Evolutionary conservation across 2,888 invertebrate genomes (phyloP), one percentile per base, ranked within the genome.

Genomic region (Thecocarcelia acutangulata): DNA sequence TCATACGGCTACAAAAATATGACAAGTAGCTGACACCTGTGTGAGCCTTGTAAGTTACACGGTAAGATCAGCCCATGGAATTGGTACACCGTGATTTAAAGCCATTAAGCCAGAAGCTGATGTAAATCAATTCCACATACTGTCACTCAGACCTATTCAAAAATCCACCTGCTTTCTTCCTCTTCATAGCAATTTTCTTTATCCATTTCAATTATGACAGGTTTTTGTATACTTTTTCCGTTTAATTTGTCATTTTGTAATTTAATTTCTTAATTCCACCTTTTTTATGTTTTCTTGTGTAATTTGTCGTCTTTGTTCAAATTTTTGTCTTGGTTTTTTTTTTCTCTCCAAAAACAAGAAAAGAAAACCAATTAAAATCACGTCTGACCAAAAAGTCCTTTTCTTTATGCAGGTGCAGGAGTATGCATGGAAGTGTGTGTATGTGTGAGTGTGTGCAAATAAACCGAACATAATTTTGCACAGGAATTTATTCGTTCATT

Each of bases 361-460:
- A 72, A 58, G 40, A 64, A 66, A 59, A 56, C 44, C 64, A 78
- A 78, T 78, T 78, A 72, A 66, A 78, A 78, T 78, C 58, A 64
- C 59, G 58, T 72, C 78, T 72, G 72, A 52, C 70, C 58, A 52
- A 58, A 59, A 52, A 59, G 44, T 58, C 19, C 33, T 21, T 69
- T 52, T 13, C 8, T 40, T 56, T 11, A 9, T 44, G 19, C 28
- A 19, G 1, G 15, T 56, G 19, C 2, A 12, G 12, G 19, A 28
- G 24, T 4, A 2, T 28, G 44, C 3, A 9, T 28, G 54, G 13
- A 3, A 12, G 8, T 58, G 40, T 37, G 37, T 37, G 9, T 56
- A 17, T 40, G 21, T 19, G 15, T 19, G 42, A 19, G 0, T 40
- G 40, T 19, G 12, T 40, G 13, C 13, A 28, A 9, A 9, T 28